phyloP scores from a whole-genome alignment of 2,113 vertebrate species.

The Copsychus sechellarum region DNA sequence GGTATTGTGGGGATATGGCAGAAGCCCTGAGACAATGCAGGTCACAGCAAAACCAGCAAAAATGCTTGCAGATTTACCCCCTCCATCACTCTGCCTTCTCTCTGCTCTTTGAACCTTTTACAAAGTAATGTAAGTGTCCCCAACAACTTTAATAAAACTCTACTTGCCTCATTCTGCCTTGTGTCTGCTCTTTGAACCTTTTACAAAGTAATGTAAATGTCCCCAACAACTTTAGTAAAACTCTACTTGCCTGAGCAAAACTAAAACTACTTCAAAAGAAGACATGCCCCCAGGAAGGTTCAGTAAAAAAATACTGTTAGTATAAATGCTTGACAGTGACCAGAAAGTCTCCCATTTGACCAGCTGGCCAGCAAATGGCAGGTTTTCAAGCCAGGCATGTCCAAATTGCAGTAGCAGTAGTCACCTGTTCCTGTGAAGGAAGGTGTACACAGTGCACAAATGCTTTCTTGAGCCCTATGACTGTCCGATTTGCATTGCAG shows the following conservation, averaged over 20 bases:
- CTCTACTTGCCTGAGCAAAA: not conserved
- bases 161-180: not conserved
- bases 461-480: not conserved
- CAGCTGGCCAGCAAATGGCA: not conserved
- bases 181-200: not conserved
- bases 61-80: not conserved
- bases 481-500: not conserved
- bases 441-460: fast-evolving
- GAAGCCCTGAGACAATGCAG: not conserved
- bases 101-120: not conserved
- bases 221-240: not conserved
- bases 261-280: not conserved
- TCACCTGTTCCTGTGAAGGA: not conserved
- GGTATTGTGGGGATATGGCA: not conserved
- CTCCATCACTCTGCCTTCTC: not conserved
- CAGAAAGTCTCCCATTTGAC: not conserved
- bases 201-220: not conserved
- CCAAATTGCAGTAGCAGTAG: not conserved
- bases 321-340: not conserved
- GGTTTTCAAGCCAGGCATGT: not conserved
- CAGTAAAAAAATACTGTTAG: not conserved
- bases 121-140: not conserved
- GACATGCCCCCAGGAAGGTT: no score
- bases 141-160: not conserved
- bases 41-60: not conserved